Evolutionary conservation across 2,113 vertebrate species (phyloP), one percentile per base, ranked within the genome.

Genomic region (Malurus cyaneus): DNA sequence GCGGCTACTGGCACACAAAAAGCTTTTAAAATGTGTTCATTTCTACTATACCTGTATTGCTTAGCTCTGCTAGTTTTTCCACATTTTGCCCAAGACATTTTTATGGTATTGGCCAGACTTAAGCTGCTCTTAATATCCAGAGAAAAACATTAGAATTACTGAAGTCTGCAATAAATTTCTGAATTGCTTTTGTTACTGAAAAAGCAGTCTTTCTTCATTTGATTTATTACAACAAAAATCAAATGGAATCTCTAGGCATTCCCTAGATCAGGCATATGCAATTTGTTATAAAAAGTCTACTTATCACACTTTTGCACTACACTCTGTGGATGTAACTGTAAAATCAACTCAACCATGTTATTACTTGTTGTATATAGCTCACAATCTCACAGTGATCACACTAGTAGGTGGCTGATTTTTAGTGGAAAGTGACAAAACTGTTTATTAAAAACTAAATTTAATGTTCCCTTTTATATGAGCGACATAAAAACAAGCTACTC

Each of bases 201-300:
- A 97, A 97, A 96, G 96, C 76, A 96, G 59, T 96, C 79, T 94
- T 97, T 95, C 90, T 93, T 97, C 39, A 81, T 91, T 79, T 98
- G 97, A 98, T 98, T 98, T 98, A 98, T 94, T 96, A 96, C 78
- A 96, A 92, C 86, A 98, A 97, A 97, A 98, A 97, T 96, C 90
- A 97, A 97, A 97, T 80, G 86, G 97, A 97, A 98, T 98, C 97
- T 95, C 94, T 95, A 95, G 67, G 89, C 94, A 96, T 96, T 93
- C 92, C 88, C 94, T n/a, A 88, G 94, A 97, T 96, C 94, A 94
- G 95, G 76, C 89, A 93, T 59, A 73, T 88, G 91, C 80, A 95
- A 96, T 95, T 96, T 94, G 85, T 89, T 96, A 96, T 90, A 97
- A 97, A 97, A 89, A 80, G 61, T 93, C 93, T 92, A 96, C 87